Base-by-base conservation (phyloP, 2,888 invertebrate species). In the Leucania comma region DNA sequence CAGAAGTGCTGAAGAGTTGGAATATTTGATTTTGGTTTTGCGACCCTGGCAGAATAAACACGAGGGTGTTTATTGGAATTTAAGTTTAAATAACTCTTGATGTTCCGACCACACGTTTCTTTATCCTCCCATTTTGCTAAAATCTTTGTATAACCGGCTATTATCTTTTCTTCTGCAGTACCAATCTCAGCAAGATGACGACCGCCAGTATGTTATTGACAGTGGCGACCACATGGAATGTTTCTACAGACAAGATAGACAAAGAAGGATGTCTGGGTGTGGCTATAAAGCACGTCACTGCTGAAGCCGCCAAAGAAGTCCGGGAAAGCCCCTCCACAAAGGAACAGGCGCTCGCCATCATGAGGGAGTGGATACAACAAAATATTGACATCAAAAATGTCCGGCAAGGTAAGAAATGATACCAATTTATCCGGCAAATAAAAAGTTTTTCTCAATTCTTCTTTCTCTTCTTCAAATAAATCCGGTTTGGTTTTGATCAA, bases 331-430 rank as follows among this genome's bases (percentile, higher is more conserved):
- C 97, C 20, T 91, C 94, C 14, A 96, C 96, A 0, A 95, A 97
- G 62, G 96, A 97, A 42, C 97, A 98, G 87, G 97, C 97, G 2
- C 90, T 98, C 61, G 90, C 93, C 17, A 97, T 97, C 85, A 93
- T 98, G 89, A 94, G 97, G 58, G 97, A 97, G 29, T 98, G 98
- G 98, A 97, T 98, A 75, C 91, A 94, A 53, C 97, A 97, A 88
- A 98, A 98, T 87, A 93, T 93, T 32, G 98, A 98, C 87, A 96
- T 98, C 74, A 96, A 95, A 87, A 97, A 98, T 89, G 96, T 97
- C 68, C 95, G 98, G 74, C 96, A 96, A 88, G 97, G 97, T 97
- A 90, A 86, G 48, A 3, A 29, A 46, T 20, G 20, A 46, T 46
- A 46, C 2, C 29, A 29, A n/a, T n/a, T n/a, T n/a, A n/a, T n/a